Evolutionary conservation across 1,140 invertebrate species (phyloP).

Genomic region (Drosophila orena): DNA sequence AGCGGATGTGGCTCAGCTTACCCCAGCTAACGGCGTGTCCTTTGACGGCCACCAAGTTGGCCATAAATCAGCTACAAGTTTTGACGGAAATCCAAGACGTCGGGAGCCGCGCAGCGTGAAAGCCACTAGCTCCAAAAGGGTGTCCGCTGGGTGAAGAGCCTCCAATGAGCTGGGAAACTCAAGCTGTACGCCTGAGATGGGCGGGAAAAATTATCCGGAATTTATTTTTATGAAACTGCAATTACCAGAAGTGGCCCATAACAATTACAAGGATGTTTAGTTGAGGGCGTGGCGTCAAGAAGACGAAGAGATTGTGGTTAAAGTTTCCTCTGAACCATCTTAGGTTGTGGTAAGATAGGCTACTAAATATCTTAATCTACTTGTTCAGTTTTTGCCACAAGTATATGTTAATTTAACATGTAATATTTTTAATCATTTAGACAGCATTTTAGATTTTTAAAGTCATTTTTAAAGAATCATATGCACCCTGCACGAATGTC

Average conservation of each 20-base stretch:
- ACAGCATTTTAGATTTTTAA: background rate
- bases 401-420: background rate
- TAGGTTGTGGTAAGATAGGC: background rate
- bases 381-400: background rate
- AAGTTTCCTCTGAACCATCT: too few relatives aligned
- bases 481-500: background rate
- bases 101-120: conserved; percentile 11
- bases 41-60: conserved; percentile 35
- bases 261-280: conserved; percentile 16
- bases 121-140: conserved; percentile 25
- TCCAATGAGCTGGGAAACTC: conserved; percentile 26
- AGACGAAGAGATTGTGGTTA: background rate
- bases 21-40: conserved; percentile 27
- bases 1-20: conserved; percentile 60
- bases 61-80: conserved; percentile 75
- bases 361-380: background rate
- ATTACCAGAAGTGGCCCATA: conserved; percentile 25
- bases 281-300: background rate
- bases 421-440: background rate
- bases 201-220: conserved; percentile 6
- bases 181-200: conserved; percentile 7
- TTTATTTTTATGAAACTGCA: conserved; percentile 18
- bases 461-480: background rate
- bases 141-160: conserved; percentile 10
- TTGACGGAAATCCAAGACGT: conserved; percentile 73